Percentiles rank a stretch among this genome's conserved stretches.
Evolutionary conservation across 2,888 invertebrate genomes (phyloP).

Genomic region (Marasmarcha lunaedactyla): DNA sequence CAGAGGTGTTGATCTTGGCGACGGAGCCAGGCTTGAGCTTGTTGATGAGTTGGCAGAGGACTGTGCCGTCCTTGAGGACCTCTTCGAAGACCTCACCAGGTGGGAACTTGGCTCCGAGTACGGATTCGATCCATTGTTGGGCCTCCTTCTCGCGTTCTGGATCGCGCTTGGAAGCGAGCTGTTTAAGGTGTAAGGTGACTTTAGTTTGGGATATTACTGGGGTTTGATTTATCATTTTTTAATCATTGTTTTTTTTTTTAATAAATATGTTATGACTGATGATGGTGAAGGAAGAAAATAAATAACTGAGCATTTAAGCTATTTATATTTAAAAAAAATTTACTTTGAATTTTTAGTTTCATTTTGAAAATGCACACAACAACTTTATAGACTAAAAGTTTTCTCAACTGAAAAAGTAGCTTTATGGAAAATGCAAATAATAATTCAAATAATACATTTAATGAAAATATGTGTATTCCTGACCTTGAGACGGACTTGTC

Average conservation of each 20-base stretch:
- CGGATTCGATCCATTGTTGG: conserved; percentile 91
- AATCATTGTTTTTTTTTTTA: no score
- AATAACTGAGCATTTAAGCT: no score
- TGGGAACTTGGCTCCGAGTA: conserved; percentile 91
- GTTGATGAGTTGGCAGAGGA: conserved; percentile 95
- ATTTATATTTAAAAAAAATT: no score
- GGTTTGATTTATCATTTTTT: no score
- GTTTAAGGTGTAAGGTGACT: conserved; percentile 10
- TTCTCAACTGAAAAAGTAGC: no score
- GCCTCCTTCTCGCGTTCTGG: conserved; percentile 87
- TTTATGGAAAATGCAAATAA: no score
- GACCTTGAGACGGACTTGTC: conserved; percentile 92
- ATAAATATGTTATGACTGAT: conserved; percentile 2
- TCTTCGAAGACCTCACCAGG: conserved; percentile 86
- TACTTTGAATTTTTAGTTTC: no score
- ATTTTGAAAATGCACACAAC: no score
- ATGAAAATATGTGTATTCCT: conserved; percentile 27
- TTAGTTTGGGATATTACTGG: neutral
- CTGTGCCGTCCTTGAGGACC: conserved; percentile 89
- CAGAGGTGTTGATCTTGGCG: conserved; percentile 90
- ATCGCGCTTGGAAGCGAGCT: conserved; percentile 89
- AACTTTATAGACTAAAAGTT: no score
- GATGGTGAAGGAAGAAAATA: no score
- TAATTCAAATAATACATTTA: no score
- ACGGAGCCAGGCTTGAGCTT: conserved; percentile 90